Evolutionary conservation across 2,797 vertebrate genomes (phyloP), one percentile per base, ranked within the genome.

Genomic region (Enteromius trimaculatus): DNA sequence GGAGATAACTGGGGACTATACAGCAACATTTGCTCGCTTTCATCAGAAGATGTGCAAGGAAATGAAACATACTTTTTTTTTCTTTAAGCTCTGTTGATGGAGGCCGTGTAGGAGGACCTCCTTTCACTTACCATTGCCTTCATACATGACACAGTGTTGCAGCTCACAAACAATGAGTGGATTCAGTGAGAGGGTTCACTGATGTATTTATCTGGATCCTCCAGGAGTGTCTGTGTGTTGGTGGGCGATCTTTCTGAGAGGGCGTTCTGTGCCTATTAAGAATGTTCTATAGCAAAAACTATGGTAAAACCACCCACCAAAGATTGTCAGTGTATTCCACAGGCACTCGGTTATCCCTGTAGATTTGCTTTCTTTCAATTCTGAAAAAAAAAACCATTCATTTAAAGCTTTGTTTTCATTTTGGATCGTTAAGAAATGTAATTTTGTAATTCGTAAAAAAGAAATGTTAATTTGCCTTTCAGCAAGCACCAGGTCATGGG

Each of bases 61-160:
- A 68, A 47, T 11, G 49, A 29, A 37, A 81, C 29, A 66, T n/a
- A 55, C 71, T 37, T 55, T 77, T 64, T 16, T 68, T 60, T 65
- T n/a, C n/a, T 64, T n/a, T 16, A 23, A 49, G 26, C 42, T 66
- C 58, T n/a, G 34, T 79, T 58, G 51, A 66, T 37, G 62, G 49
- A 65, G 58, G 39, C 21, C 21, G 65, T 84, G 87, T 88, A 77
- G 85, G 87, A 88, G 82, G 71, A 80, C 77, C 51, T 82, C 58
- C 83, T 84, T 85, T 80, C 70, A 84, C 60, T 66, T 47, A 13
- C 34, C 47, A 60, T 75, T 84, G 65, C 23, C 42, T 82, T 86
- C 78, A 81, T 55, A 75, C 70, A 58, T 78, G 70, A 77, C 34
- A 86, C 83, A 81, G 81, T 69, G 58, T 62, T 77, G 62, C 55